These are phyloP conservation scores for Lamproptera curius DNA, from an alignment of 2,888 invertebrate species.

Conservation along the genomic window DNA sequence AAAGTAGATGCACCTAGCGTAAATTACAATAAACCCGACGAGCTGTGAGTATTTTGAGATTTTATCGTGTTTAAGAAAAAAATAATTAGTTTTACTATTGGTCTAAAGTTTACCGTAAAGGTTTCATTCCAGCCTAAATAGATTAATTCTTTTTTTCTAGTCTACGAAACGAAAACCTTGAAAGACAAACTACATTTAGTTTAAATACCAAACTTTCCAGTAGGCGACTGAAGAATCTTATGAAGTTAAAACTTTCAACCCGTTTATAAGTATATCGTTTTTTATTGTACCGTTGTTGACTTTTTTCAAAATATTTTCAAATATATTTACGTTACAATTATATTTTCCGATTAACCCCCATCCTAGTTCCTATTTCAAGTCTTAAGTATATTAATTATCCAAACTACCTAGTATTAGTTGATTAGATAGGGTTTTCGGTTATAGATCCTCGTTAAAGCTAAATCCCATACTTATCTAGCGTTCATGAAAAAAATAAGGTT, in stretches of 20 bases:
- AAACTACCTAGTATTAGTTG: constrained; percentile 53
- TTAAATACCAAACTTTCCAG: constrained; percentile 32
- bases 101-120: constrained; percentile 55
- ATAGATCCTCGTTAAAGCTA: constrained; percentile 63
- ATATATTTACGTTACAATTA: constrained; percentile 28
- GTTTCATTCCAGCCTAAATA: constrained; percentile 72
- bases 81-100: constrained; percentile 60
- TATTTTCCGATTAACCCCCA: constrained; percentile 40
- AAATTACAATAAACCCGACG: constrained; percentile 76
- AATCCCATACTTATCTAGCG: constrained; percentile 71
- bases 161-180: constrained; percentile 54
- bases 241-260: constrained; percentile 36
- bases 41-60: constrained; percentile 79
- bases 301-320: constrained; percentile 24
- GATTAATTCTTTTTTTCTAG: constrained; percentile 56
- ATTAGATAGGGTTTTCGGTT: constrained; percentile 52
- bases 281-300: constrained; percentile 28
- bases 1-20: constrained; percentile 77
- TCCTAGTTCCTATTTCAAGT: constrained; percentile 67
- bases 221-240: constrained; percentile 46
- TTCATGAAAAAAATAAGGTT: constrained; percentile 77
- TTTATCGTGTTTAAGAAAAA: constrained; percentile 74
- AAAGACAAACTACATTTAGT: constrained; percentile 39
- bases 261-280: constrained; percentile 30
- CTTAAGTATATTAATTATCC: constrained; percentile 45